These are phyloP conservation scores for Polymixis flavicincta DNA, from an alignment of 2,888 invertebrate genomes.

Conservation along the genomic window DNA sequence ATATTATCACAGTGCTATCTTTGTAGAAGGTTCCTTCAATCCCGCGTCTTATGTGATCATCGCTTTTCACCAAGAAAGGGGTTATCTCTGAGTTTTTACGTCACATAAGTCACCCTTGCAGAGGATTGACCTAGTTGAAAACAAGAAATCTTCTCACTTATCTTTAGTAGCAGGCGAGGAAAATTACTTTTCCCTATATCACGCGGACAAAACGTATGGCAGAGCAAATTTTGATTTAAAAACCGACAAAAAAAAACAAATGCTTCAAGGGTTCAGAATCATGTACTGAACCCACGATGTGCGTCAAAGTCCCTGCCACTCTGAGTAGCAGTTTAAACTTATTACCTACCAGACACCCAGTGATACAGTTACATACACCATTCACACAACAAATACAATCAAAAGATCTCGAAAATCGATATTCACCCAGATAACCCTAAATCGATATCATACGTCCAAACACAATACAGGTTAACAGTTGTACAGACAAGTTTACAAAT, in stretches of 20 bases:
- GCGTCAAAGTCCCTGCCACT: too few species aligned
- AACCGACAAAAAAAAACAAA: too few species aligned
- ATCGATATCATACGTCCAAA: slow-evolving; percentile 50
- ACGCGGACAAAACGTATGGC: too few species aligned
- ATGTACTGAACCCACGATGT: too few species aligned
- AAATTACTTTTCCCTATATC: not conserved
- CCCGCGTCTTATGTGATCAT: too few species aligned
- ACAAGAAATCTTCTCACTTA: not conserved
- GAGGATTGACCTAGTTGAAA: slow-evolving; percentile 27
- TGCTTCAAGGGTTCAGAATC: too few species aligned
- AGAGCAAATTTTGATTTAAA: too few species aligned
- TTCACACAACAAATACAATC: not conserved
- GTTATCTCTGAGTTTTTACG: slow-evolving; percentile 1
- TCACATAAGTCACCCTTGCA: not conserved
- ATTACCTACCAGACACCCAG: too few species aligned
- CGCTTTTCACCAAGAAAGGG: not conserved
- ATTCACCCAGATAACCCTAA: slow-evolving; percentile 44
- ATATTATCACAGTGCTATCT: not conserved
- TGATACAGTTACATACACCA: too few species aligned
- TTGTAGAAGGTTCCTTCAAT: not conserved
- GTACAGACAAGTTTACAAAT: slow-evolving; percentile 58
- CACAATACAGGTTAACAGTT: slow-evolving; percentile 54
- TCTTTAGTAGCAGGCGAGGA: not conserved
- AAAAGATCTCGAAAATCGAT: slow-evolving; percentile 41
- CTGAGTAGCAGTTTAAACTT: too few species aligned